phyloP scores from a whole-genome alignment of 2,797 vertebrate species.

The Toxotes lorentzi region DNA sequence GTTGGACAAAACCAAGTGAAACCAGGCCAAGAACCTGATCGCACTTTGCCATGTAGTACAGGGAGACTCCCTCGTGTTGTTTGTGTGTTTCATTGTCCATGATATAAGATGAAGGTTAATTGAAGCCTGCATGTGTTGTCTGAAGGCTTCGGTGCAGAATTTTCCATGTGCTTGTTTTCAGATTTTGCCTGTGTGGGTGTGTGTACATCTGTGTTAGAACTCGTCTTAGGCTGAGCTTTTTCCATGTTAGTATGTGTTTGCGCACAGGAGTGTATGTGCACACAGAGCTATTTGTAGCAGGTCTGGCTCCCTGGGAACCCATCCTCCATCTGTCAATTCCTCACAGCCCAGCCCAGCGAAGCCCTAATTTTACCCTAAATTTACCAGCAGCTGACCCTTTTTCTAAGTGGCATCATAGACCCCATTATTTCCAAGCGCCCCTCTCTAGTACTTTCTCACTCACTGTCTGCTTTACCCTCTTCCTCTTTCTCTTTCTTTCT shows the following conservation, averaged over 20 bases:
- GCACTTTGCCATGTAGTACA: neutral
- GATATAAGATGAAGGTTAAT: conserved; percentile 12
- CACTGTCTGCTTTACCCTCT: conserved; percentile 30
- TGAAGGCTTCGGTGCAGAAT: conserved; percentile 12
- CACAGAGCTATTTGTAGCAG: conserved; percentile 82
- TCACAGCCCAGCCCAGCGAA: conserved; percentile 59
- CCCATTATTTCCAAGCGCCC: conserved; percentile 49
- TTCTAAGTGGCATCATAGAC: conserved; percentile 58
- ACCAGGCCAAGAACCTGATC: conserved; percentile 29
- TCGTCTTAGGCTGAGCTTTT: conserved; percentile 42
- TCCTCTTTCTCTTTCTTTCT: conserved; percentile 9
- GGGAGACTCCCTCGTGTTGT: neutral
- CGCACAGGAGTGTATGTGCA: conserved; percentile 47
- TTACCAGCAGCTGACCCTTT: conserved; percentile 78
- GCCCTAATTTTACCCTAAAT: conserved; percentile 78
- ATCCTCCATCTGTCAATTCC: conserved; percentile 83
- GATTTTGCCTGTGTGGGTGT: conserved; percentile 42
- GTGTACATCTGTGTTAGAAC: conserved; percentile 57
- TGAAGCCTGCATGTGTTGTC: conserved; percentile 17
- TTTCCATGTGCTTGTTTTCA: conserved; percentile 23
- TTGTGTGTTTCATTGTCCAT: neutral
- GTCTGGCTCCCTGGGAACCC: conserved; percentile 80
- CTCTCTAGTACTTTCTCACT: conserved; percentile 26
- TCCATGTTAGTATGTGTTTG: conserved; percentile 53
- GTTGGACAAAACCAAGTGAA: conserved; percentile 21